Evolutionary conservation across 2,797 vertebrate genomes (phyloP), one percentile per base, ranked within the genome.

Genomic region (Hipposideros larvatus): DNA sequence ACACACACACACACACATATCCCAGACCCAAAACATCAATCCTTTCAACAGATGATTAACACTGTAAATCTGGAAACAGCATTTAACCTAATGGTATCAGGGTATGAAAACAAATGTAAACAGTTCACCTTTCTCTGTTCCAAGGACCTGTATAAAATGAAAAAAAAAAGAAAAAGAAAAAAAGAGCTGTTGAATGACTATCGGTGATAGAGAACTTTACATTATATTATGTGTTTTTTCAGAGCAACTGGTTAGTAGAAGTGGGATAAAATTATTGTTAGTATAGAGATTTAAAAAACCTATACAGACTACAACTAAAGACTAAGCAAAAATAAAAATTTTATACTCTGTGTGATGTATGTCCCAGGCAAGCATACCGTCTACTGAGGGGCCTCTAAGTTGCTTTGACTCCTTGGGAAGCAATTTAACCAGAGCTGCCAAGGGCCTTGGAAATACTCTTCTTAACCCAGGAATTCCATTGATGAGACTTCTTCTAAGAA

Each of bases 101-200:
- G 24, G 18, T 18, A 92, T 83, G 59, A 80, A 93, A 86, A 87
- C 1, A 78, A 87, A 93, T 31, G 13, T 48, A 92, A 94, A 85
- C 2, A 61, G 24, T 75, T 95, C 31, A 98, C 97, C 95, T 97
- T 96, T 83, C 51, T 96, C 94, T 94, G 85, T 53, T 96, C 41
- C 93, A 15, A 93, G 90, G 48, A 92, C 97, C 97, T 98, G 88
- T 92, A 86, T 94, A 48, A 61, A 94, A 96, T 73, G 61, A 53
- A 48, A 78, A 87, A 74, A 9, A 46, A 78, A 77, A 43, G 59
- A 74, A 16, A 13, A 22, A 37, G 37, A 37, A 37, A 37, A 37
- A 37, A 37, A 37, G 37, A 37, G 37, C 37, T 13, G 22, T 37
- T 96, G 37, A 89, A 31, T 92, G 28, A 57, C 15, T 90, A 22